A percentile compares a stretch with the other conserved stretches of the same genome.
Conservation (phyloP, 1,140 invertebrate species). For the Drosophila watanabei region DNA sequence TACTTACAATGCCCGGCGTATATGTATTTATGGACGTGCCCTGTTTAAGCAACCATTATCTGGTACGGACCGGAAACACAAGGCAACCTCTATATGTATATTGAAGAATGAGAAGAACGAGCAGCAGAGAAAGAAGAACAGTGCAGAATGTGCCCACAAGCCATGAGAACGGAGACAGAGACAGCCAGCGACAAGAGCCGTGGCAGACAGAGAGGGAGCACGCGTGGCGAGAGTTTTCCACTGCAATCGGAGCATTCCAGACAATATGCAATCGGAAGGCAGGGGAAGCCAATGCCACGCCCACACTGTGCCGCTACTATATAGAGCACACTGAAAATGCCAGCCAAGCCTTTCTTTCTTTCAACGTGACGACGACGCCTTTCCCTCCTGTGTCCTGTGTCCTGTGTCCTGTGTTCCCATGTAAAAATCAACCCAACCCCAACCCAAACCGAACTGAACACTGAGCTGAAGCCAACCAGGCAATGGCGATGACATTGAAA, state of each 20-base stretch:
- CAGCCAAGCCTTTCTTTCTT: constrained; percentile 52
- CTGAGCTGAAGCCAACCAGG: constrained; percentile 36
- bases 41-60: constrained; percentile 81
- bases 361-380: constrained; percentile 45
- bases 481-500: constrained; percentile 70
- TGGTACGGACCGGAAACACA: constrained; percentile 74
- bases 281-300: constrained; percentile 44
- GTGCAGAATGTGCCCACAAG: constrained; percentile 55
- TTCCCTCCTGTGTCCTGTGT: constrained; percentile 21
- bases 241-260: constrained; percentile 46
- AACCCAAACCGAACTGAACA: constrained; percentile 25
- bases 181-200: not conserved
- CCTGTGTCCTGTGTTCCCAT: constrained; percentile 12
- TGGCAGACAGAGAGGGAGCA: not conserved
- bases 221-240: constrained; percentile 24
- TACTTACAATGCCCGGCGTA: constrained; percentile 33
- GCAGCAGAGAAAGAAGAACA: constrained; percentile 11
- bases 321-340: constrained; percentile 33
- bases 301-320: constrained; percentile 22
- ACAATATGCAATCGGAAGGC: constrained; percentile 52
- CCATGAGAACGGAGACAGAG: constrained; percentile 21
- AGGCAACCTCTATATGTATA: constrained; percentile 73
- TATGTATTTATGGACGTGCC: constrained; percentile 41
- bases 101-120: constrained; percentile 39
- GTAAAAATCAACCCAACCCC: constrained; percentile 7